phyloP scores from a whole-genome alignment of 2,797 vertebrate species.

The Coendou prehensilis region DNA sequence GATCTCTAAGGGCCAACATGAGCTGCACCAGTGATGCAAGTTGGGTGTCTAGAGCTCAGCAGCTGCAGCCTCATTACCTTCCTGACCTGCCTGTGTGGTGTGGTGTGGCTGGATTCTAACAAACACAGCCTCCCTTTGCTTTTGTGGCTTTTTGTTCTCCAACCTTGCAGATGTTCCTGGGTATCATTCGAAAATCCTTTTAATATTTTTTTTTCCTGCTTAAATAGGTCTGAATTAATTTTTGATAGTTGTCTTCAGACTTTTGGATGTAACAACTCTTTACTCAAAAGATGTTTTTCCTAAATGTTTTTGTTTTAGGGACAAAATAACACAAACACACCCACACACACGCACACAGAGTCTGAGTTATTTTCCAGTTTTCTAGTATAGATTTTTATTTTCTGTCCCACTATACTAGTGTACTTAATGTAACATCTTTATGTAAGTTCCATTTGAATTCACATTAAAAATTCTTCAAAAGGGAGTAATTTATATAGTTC shows the following conservation, averaged over 20 bases:
- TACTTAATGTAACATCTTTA: background rate
- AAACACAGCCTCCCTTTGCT: background rate
- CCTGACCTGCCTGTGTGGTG: background rate
- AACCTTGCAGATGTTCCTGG: background rate
- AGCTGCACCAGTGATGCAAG: background rate
- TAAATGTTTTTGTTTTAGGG: conserved; percentile 5
- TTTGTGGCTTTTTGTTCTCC: background rate
- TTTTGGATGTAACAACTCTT: background rate
- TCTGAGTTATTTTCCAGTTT: background rate
- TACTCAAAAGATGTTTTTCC: background rate
- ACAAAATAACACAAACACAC: background rate
- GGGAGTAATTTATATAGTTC: background rate
- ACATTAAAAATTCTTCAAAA: conserved; percentile 39
- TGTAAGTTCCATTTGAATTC: conserved; percentile 42
- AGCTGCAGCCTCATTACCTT: too few relatives aligned
- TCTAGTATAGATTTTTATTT: background rate
- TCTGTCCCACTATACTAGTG: background rate
- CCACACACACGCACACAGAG: background rate
- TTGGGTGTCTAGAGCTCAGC: accelerated
- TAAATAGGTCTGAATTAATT: background rate
- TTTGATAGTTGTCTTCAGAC: background rate
- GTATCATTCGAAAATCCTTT: conserved; percentile 11
- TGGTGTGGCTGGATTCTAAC: background rate
- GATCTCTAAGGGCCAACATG: background rate
- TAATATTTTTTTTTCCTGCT: conserved; percentile 18